Percentiles rank a stretch among this genome's conserved stretches.
These are phyloP conservation scores for Eupithecia pulchellata DNA, from an alignment of 2,888 invertebrate species.

Conservation along the genomic window DNA sequence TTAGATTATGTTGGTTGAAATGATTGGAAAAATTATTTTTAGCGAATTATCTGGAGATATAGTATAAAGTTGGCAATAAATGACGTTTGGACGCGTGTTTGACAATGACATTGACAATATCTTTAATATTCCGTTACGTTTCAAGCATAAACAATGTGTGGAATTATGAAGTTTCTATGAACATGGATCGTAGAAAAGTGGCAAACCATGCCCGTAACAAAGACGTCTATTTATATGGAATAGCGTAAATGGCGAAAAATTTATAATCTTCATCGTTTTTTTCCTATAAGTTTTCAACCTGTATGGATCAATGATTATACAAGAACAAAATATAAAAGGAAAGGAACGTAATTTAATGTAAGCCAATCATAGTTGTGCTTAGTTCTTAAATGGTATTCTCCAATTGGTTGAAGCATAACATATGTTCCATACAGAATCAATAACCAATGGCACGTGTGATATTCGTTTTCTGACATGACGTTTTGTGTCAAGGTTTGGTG, in stretches of 20 bases:
- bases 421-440: constrained; percentile 44
- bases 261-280: too few species aligned
- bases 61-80: constrained; percentile 17
- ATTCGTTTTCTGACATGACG: constrained; percentile 48
- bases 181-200: too few species aligned
- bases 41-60: background rate
- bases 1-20: background rate
- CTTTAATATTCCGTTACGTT: too few species aligned
- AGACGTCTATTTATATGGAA: too few species aligned
- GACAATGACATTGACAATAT: background rate
- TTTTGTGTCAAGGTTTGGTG: constrained; percentile 43
- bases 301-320: too few species aligned
- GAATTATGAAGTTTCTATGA: too few species aligned
- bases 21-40: background rate
- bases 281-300: too few species aligned
- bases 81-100: constrained; percentile 45
- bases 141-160: too few species aligned
- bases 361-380: constrained; percentile 47
- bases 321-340: too few species aligned
- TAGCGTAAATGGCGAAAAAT: too few species aligned
- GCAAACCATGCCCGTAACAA: too few species aligned
- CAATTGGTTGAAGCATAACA: constrained; percentile 59
- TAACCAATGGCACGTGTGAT: constrained; percentile 18
- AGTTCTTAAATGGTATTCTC: constrained; percentile 68
- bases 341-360: constrained; percentile 46